Percentiles rank a stretch among this genome's conserved stretches.
Conservation (phyloP, 1,140 invertebrate genomes). For the Tribolium madens region DNA sequence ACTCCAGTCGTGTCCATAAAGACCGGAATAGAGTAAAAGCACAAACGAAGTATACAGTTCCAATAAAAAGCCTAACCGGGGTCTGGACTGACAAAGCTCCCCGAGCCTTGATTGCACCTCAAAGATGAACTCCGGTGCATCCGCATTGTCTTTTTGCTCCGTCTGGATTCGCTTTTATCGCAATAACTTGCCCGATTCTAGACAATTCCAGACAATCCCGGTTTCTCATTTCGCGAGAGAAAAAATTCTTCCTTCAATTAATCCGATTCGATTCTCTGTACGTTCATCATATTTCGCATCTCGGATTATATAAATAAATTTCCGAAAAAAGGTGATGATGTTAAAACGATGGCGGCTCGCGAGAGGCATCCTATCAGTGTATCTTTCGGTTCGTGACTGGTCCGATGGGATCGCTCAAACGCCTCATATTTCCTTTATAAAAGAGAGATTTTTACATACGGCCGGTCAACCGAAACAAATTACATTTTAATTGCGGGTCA, state of each 20-base stretch:
- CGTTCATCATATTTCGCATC: slow-evolving; percentile 10
- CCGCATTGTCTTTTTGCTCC: slow-evolving; percentile 40
- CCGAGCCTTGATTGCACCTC: slow-evolving; percentile 51
- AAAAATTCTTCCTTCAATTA: not conserved
- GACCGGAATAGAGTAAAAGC: slow-evolving; percentile 37
- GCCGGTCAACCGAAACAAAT: not conserved
- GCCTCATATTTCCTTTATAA: not conserved
- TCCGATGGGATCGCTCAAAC: not conserved
- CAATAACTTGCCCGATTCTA: slow-evolving; percentile 18
- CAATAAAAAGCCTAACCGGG: slow-evolving; percentile 48
- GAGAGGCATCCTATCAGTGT: slow-evolving; percentile 25
- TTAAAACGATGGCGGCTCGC: not conserved
- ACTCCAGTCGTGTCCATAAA: slow-evolving; percentile 27
- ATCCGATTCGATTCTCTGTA: slow-evolving; percentile 1
- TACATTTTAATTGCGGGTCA: slow-evolving; percentile 7
- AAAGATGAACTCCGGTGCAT: slow-evolving; percentile 48
- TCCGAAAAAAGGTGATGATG: slow-evolving; percentile 29
- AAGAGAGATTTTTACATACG: too few species aligned
- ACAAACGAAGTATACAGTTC: slow-evolving; percentile 48
- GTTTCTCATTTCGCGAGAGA: not conserved
- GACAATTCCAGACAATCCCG: slow-evolving; percentile 30
- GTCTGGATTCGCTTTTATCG: slow-evolving; percentile 38
- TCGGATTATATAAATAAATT: slow-evolving; percentile 9
- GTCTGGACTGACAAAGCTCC: slow-evolving; percentile 37
- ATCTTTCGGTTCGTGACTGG: slow-evolving; percentile 27